Conservation (phyloP, 2,113 vertebrate species). For the Solea senegalensis region DNA sequence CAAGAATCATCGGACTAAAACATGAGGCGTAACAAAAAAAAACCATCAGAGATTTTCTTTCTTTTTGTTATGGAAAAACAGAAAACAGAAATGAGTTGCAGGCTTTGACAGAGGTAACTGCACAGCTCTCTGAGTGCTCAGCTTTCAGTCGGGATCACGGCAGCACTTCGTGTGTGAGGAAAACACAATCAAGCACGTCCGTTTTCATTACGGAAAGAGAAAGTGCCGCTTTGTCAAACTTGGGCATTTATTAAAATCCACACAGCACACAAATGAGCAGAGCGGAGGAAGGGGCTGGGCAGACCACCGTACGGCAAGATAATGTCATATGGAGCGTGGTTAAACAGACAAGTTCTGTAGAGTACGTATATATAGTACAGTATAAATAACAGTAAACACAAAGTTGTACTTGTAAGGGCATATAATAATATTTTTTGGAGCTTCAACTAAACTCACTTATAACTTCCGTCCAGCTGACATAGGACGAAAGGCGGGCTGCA, state of each 20-base stretch:
- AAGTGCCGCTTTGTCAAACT: slow-evolving; percentile 32
- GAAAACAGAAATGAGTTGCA: slow-evolving; percentile 12
- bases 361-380: no score
- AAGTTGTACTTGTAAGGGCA: no score
- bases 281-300: neutral
- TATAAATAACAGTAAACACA: no score
- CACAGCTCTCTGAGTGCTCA: neutral
- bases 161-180: slow-evolving; percentile 22
- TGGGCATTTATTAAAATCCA: slow-evolving; percentile 11
- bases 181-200: slow-evolving; percentile 25
- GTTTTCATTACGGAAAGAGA: slow-evolving; percentile 15
- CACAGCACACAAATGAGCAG: neutral
- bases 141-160: slow-evolving; percentile 29
- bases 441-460: no score
- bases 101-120: slow-evolving; percentile 27
- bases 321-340: neutral
- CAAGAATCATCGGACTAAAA: neutral
- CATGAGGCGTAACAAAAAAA: neutral
- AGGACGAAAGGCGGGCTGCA: no score
- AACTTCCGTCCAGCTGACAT: no score
- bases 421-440: no score
- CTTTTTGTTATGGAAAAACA: neutral
- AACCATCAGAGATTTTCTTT: neutral
- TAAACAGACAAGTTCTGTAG: no score
- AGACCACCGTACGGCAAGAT: neutral